Conservation (phyloP, 30 jellyfish, hydroid and myxozoan genomes). For the Cassiopea xamachana region DNA sequence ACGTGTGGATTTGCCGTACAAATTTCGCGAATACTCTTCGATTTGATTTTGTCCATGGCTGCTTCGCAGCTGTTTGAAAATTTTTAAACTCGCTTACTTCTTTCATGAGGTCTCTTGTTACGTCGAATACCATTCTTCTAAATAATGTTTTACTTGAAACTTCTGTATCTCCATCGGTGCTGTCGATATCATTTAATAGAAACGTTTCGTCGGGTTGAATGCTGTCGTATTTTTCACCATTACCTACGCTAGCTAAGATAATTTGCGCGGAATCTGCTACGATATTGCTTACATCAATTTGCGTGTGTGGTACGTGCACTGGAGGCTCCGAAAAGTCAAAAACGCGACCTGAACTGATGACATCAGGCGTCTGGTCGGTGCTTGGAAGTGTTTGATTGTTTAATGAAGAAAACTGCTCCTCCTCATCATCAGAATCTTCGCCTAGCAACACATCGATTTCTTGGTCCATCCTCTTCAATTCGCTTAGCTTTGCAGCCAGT, state of each 20-base stretch:
- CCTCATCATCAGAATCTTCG: constrained; percentile 88
- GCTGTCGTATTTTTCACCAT: constrained; percentile 47
- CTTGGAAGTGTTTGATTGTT: constrained; percentile 26
- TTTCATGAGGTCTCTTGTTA: constrained; percentile 73
- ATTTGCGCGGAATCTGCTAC: constrained; percentile 75
- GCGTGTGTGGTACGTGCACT: constrained; percentile 76
- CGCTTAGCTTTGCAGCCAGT: constrained; percentile 84
- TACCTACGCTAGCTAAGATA: constrained; percentile 16
- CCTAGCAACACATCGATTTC: constrained; percentile 86
- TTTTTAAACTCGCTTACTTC: constrained; percentile 78
- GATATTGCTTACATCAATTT: constrained; percentile 55
- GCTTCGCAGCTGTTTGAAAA: constrained; percentile 69
- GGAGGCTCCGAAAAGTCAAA: constrained; percentile 68
- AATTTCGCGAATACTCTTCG: constrained; percentile 90
- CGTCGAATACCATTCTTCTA: constrained; percentile 81
- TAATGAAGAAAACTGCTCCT: constrained; percentile 71
- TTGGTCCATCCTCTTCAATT: constrained; percentile 90
- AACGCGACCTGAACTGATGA: constrained; percentile 68
- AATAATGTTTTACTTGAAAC: constrained; percentile 65
- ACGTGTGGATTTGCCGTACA: constrained; percentile 76
- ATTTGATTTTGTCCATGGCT: constrained; percentile 77
- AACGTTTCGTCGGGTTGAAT: constrained; percentile 46
- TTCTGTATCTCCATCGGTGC: constrained; percentile 55
- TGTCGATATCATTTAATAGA: constrained; percentile 21
- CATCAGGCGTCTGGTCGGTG: constrained; percentile 44